Percentiles rank a stretch among this genome's conserved stretches.
phyloP scores from a whole-genome alignment of 2,888 invertebrate genomes.

The Synanthedon tipuliformis region DNA sequence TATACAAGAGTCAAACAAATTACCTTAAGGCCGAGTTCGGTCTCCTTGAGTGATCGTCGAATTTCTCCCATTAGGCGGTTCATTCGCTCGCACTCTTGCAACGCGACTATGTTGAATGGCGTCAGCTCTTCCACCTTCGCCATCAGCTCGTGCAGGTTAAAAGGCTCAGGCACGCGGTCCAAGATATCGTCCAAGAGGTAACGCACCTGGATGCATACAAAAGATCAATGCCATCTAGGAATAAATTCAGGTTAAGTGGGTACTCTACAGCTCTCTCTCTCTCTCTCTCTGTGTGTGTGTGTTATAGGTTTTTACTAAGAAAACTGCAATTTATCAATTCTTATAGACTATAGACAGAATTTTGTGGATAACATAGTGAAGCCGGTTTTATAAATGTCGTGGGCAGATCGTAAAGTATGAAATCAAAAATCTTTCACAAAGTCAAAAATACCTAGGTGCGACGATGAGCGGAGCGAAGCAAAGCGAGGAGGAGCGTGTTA shows the following conservation, averaged over 20 bases:
- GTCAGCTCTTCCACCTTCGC: slow-evolving; percentile 88
- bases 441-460: too few relatives aligned
- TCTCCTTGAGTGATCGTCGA: slow-evolving; percentile 82
- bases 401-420: too few relatives aligned
- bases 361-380: too few relatives aligned
- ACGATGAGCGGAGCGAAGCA: too few relatives aligned
- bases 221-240: neutral
- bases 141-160: slow-evolving; percentile 87
- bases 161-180: slow-evolving; percentile 90
- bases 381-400: too few relatives aligned
- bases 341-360: too few relatives aligned
- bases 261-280: too few relatives aligned
- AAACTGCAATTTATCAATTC: neutral
- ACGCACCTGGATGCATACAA: slow-evolving; percentile 67
- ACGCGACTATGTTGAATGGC: slow-evolving; percentile 90
- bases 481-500: too few relatives aligned
- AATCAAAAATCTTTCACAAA: too few relatives aligned
- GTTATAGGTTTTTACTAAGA: too few relatives aligned
- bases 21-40: slow-evolving; percentile 90
- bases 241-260: neutral
- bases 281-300: too few relatives aligned
- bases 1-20: too few relatives aligned
- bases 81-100: slow-evolving; percentile 96
- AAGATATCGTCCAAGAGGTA: slow-evolving; percentile 84
- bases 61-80: slow-evolving; percentile 87